Evolutionary conservation across 2,113 vertebrate genomes (phyloP), one percentile per base, ranked within the genome.

Genomic region (Eulacestoma nigropectus): DNA sequence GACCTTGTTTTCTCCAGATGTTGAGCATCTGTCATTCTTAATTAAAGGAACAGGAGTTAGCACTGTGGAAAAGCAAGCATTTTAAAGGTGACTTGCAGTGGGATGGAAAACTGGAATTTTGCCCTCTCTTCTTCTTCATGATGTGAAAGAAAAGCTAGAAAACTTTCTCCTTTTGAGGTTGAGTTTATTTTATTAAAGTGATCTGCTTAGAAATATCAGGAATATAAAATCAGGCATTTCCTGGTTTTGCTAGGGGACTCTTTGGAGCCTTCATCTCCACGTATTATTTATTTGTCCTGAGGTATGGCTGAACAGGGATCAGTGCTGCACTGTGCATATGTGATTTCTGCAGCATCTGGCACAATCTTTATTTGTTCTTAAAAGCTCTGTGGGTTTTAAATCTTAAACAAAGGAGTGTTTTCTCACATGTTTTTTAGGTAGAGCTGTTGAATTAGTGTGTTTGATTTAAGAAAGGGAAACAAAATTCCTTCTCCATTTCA

Each of bases 361-460:
- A 90, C 79, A 83, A 46, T 72, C 55, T 85, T 97, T 94, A 84
- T 94, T 97, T 90, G 85, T 60, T 96, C 93, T 96, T 94, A 90
- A 93, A 92, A 81, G 37, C 60, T 84, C 75, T 42, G 41, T 90
- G 79, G 60, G 32, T 86, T 92, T 86, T 84, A 86, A 91, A 89
- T 94, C 76, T 93, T 96, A 86, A 94, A 94, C 89, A 95, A 94
- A 90, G 23, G 10, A 83, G 65, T 95, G 60, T 90, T 93, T 97
- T 93, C 83, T 93, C 88, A 86, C 55, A 77, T 80, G n/a, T 9
- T 56, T 85, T 95, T 96, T 91, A 96, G 47, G 68, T 74, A 91
- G 68, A 90, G 35, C 16, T 86, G 32, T 95, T 84, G 85, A 96
- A 95, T 81, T 68, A 44, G 13, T 56, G 39, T 81, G 52, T 85